Evolutionary conservation across 2,888 invertebrate species (phyloP).

Genomic region (Zaprionus bogoriensis): DNA sequence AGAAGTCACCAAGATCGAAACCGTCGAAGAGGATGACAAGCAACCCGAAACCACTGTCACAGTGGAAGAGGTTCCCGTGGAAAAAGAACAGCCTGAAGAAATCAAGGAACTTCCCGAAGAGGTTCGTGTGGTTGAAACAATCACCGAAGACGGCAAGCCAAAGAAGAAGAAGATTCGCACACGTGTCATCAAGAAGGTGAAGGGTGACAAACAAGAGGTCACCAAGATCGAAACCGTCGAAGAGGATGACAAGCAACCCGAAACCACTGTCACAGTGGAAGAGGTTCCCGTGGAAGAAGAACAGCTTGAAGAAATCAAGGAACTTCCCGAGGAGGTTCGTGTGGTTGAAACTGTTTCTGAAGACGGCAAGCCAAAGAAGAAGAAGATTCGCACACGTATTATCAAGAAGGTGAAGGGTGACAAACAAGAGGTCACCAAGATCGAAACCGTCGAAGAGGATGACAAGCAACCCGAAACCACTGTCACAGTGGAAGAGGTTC

Average conservation of each 20-base stretch:
- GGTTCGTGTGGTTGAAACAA: slow-evolving; percentile 30
- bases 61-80: slow-evolving; percentile 7
- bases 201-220: slow-evolving; percentile 44
- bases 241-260: slow-evolving; percentile 34
- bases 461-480: slow-evolving; percentile 27
- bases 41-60: slow-evolving; percentile 27
- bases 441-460: slow-evolving; percentile 35
- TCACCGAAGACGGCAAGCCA: slow-evolving; percentile 35
- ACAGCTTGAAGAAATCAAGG: slow-evolving; percentile 7
- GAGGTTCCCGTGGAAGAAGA: slow-evolving; percentile 22
- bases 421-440: slow-evolving; percentile 43
- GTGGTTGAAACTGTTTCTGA: slow-evolving; percentile 27
- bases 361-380: slow-evolving; percentile 33
- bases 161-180: slow-evolving; percentile 44
- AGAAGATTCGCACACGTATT: slow-evolving; percentile 40
- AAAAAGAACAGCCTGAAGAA: slow-evolving; percentile 13
- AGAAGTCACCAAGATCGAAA: slow-evolving; percentile 40
- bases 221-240: slow-evolving; percentile 47
- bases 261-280: slow-evolving; percentile 36
- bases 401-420: slow-evolving; percentile 47
- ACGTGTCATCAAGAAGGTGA: slow-evolving; percentile 42
- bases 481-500: slow-evolving; percentile 24
- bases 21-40: slow-evolving; percentile 34
- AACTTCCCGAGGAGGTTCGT: slow-evolving; percentile 33
- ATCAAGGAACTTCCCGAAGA: slow-evolving; percentile 31